Evolutionary conservation across 2,797 vertebrate genomes (phyloP), one percentile per base, ranked within the genome.

Genomic region (Tolypeutes matacus): DNA sequence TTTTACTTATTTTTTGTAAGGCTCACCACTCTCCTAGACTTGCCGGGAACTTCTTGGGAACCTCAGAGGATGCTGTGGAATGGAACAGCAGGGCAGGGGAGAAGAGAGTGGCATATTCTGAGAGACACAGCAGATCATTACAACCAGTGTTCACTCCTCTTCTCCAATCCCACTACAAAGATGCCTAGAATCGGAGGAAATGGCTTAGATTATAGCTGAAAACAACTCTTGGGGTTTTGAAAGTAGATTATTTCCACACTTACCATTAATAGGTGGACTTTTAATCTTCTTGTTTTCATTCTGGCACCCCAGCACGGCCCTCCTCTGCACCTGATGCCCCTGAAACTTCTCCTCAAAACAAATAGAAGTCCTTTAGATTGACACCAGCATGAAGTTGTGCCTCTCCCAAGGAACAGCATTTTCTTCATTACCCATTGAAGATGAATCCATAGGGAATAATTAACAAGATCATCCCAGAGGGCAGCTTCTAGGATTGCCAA

Each of bases 351-450:
- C 36, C 53, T 92, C 62, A 42, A 88, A 92, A 53, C 17, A 88
- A 84, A 87, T 53, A 65, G 23, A 23, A 87, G 62, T 3, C 15
- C 17, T 84, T 17, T 92, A 69, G 53, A 67, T 39, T 12, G 13
- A 25, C 21, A 56, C 2, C 21, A 75, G 29, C 49, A 34, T 42
- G 49, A 39, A 88, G 36, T 7, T 51, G 7, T 89, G 36, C 3
- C 14, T n/a, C 9, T 42, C 39, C 49, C 3, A 11, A n/a, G 56
- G 65, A 93, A 85, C 58, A 10, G 27, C 5, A 46, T 46, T 5
- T 69, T 88, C 67, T 88, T 95, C 77, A 73, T 93, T 53, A n/a
- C 15, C 14, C 14, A 80, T 31, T 18, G 92, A 56, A 27, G 20
- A 36, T 60, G 51, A 75, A 86, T 58, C 25, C 13, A 25, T 39